Evolutionary conservation across 2,797 vertebrate species (phyloP).

Genomic region (Xiphophorus birchmanni): DNA sequence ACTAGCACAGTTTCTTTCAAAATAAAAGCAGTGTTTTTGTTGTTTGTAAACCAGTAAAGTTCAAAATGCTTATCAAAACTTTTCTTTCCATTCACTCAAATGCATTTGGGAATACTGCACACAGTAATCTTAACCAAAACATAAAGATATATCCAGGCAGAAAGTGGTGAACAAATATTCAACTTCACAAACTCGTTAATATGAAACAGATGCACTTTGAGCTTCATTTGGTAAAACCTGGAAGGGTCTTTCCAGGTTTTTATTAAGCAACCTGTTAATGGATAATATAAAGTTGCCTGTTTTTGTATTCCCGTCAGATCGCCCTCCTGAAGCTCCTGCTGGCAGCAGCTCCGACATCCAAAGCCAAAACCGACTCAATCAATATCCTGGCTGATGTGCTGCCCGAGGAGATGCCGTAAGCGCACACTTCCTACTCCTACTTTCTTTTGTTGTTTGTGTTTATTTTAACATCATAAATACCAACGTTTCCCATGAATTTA

Average conservation of each 20-base stretch:
- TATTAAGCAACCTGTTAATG: neutral
- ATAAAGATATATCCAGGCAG: neutral
- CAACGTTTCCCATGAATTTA: neutral
- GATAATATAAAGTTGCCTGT: neutral
- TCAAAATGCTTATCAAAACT: neutral
- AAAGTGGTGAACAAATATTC: neutral
- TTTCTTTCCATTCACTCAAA: neutral
- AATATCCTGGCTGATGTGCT: slow-evolving; percentile 96
- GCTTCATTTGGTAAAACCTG: neutral
- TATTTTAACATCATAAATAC: neutral
- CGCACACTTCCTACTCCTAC: slow-evolving; percentile 18
- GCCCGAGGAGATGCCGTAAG: slow-evolving; percentile 98
- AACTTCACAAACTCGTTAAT: neutral
- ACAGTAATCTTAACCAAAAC: neutral
- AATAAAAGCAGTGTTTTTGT: neutral
- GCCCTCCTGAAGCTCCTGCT: slow-evolving; percentile 94
- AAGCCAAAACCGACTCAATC: slow-evolving; percentile 98
- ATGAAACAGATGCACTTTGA: neutral
- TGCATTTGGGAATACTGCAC: neutral
- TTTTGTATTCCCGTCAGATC: slow-evolving; percentile 78
- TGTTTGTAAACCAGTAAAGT: neutral
- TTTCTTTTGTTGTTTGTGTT: neutral
- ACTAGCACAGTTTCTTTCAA: neutral
- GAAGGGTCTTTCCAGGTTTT: neutral
- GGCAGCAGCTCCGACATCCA: slow-evolving; percentile 96